Evolutionary conservation across 2,113 vertebrate species (phyloP).

Genomic region (Callocephalon fimbriatum): DNA sequence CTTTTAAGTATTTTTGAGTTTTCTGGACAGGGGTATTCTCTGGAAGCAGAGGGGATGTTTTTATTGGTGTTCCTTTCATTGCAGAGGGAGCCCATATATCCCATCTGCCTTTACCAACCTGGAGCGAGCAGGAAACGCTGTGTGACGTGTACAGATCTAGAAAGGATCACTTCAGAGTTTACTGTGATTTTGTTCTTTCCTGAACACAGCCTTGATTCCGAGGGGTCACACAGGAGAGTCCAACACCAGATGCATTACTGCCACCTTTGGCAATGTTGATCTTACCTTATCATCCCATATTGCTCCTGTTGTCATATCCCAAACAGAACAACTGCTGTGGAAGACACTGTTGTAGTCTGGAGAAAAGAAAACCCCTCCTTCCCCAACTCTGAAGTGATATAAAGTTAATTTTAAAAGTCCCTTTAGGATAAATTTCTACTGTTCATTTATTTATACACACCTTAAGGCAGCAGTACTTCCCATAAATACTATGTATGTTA

Average conservation of each 20-base stretch:
- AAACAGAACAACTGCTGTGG: not conserved
- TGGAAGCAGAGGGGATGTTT: not conserved
- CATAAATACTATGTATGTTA: not conserved
- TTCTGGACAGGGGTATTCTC: not conserved
- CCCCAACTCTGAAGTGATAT: not conserved
- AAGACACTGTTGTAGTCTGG: not conserved
- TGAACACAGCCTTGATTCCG: not conserved
- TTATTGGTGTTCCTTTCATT: not conserved
- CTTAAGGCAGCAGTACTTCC: not conserved
- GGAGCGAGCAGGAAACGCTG: not conserved
- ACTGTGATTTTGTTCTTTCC: too few species aligned
- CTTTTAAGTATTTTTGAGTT: not conserved
- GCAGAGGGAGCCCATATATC: not conserved
- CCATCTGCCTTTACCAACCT: not conserved
- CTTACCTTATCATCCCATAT: not conserved
- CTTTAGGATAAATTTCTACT: not conserved
- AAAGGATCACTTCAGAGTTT: not conserved
- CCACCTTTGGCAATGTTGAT: not conserved
- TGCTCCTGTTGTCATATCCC: accelerated
- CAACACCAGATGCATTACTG: not conserved
- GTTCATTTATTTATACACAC: not conserved
- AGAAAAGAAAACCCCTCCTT: not conserved
- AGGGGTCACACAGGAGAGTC: not conserved
- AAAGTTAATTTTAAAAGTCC: not conserved
- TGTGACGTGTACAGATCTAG: not conserved